phyloP scores from a whole-genome alignment of 2,797 vertebrate genomes.

The Pteropus rufus region DNA sequence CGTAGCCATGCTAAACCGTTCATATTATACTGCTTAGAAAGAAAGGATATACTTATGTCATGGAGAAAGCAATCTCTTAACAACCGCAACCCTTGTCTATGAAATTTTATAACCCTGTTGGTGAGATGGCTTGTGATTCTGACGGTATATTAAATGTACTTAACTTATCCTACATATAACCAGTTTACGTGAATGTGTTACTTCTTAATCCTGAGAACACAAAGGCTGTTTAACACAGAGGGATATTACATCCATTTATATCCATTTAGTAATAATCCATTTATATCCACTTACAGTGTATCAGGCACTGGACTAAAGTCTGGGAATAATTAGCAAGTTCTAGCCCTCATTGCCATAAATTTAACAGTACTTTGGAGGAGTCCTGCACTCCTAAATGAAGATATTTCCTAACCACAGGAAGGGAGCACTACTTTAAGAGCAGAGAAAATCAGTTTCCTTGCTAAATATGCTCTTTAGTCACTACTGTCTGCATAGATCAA shows the following conservation, averaged over 20 bases:
- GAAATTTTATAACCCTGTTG: not conserved
- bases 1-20: not conserved
- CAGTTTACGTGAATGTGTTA: not conserved
- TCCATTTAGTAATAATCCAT: not conserved
- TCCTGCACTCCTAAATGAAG: not conserved
- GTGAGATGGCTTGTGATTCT: not conserved
- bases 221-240: not conserved
- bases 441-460: not conserved
- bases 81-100: not conserved
- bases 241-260: not conserved
- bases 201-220: not conserved
- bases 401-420: not conserved
- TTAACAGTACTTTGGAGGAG: not conserved
- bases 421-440: not conserved
- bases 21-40: not conserved
- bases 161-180: not conserved
- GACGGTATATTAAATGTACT: not conserved
- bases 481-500: not conserved
- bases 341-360: not conserved
- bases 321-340: not conserved
- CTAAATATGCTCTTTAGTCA: not conserved
- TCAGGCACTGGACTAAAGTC: not conserved
- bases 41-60: not conserved
- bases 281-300: not conserved
- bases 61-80: not conserved